Evolutionary conservation across 2,113 vertebrate genomes (phyloP), one percentile per base, ranked within the genome.

Genomic region (Callospermophilus lateralis): DNA sequence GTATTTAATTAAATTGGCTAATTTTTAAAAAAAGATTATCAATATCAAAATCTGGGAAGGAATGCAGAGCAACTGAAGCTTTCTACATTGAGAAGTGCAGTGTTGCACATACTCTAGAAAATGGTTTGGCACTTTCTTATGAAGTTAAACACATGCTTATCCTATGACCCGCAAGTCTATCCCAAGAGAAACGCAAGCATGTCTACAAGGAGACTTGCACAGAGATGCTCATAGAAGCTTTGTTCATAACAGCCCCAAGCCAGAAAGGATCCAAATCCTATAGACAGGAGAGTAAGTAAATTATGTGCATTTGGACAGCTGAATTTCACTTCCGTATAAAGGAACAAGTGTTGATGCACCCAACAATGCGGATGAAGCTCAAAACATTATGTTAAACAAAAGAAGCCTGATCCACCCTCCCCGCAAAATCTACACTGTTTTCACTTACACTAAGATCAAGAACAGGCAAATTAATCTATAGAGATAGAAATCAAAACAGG

Each of bases 131-230:
- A 84, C 6, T 88, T 78, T 91, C 53, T n/a, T 58, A 45, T 26
- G 22, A 92, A 83, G 12, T 73, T 63, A 92, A 70, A 63, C 20
- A 68, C 6, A 72, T 30, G 42, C 30, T 77, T 85, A 34, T 11
- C 20, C 39, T 86, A n/a, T 81, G 26, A 77, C n/a, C 61, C 45
- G 37, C 5, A 85, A 78, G 55, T 84, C 17, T 32, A 86, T 39
- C 39, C 51, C 39, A 85, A 92, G 79, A 88, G 83, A 89, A 89
- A 79, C 28, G 11, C n/a, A 94, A 85, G 72, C 53, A 77, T 24
- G 61, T 48, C 53, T 42, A 68, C n/a, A 83, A 91, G 17, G 63
- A 83, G 61, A 92, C 51, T 51, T 76, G 51, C 24, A 70, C 6
- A 76, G 45, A n/a, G 30, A 86, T 78, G 74, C 12, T 87, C 61